Percentiles rank a stretch among this genome's conserved stretches.
Evolutionary conservation across 1,140 invertebrate species (phyloP).

Genomic region (Hycleus cichorii): DNA sequence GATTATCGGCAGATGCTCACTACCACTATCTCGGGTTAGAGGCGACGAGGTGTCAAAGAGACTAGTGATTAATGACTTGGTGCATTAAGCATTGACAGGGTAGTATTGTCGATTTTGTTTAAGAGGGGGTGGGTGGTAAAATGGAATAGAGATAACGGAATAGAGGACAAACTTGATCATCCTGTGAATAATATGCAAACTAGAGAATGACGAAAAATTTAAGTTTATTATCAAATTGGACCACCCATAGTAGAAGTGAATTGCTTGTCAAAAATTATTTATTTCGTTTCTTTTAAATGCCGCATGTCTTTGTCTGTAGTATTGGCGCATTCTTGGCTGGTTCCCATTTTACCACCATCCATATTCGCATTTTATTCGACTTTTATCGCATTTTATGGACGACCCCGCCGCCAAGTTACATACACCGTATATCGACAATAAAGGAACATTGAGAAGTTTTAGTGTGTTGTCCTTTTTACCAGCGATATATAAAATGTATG

Average conservation of each 20-base stretch:
- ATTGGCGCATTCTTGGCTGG: slow-evolving; percentile 10
- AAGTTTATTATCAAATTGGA: too few species aligned
- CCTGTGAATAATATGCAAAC: too few species aligned
- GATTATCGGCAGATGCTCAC: slow-evolving; percentile 25
- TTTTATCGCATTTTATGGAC: slow-evolving; percentile 25
- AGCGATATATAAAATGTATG: slow-evolving; percentile 28
- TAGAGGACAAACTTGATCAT: too few species aligned
- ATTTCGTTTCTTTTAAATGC: too few species aligned
- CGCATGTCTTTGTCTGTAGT: slow-evolving; percentile 1
- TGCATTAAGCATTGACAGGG: slow-evolving; percentile 27
- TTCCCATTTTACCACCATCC: slow-evolving; percentile 23
- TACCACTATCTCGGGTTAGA: slow-evolving; percentile 20
- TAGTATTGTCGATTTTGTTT: slow-evolving; percentile 14
- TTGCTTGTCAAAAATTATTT: too few species aligned
- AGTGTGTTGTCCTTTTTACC: slow-evolving; percentile 24
- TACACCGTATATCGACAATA: slow-evolving; percentile 26
- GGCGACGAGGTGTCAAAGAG: slow-evolving; percentile 13
- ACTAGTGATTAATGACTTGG: slow-evolving; percentile 26
- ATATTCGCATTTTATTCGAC: slow-evolving; percentile 29
- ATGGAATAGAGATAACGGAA: too few species aligned
- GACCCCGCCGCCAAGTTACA: slow-evolving; percentile 11
- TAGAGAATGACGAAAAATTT: too few species aligned
- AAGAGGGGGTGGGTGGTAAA: too few species aligned
- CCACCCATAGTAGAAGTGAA: too few species aligned
- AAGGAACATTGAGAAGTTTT: slow-evolving; percentile 24